Evolutionary conservation across 2,113 vertebrate species (phyloP), one percentile per base, ranked within the genome.

Genomic region (Elephas maximus): DNA sequence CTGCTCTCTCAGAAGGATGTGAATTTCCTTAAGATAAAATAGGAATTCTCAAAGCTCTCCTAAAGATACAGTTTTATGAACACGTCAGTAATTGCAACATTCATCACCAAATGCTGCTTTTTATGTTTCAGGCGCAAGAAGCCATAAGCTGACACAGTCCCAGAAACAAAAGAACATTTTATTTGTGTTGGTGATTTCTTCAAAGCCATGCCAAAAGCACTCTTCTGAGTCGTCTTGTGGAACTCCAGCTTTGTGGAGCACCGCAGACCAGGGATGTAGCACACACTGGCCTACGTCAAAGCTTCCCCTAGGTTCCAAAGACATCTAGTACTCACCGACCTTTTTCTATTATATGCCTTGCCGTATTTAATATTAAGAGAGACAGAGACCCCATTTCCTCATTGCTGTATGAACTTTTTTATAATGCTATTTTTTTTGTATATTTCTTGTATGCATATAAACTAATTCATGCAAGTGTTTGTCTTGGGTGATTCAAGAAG

Each of bases 111-210:
- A 92, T 83, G 84, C 48, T 88, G 62, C 30, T n/a, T 97, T 93
- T 92, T 97, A 6, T 93, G 0, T 96, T 98, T 28, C 92, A 99
- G 99, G 96, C 99, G 99, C 98, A 99, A 99, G 98, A 99, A 99
- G 96, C 99, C 99, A 2, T 99, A 98, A 99, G 18, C 5, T 51
- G 28, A 9, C 5, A 9, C 6, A 1, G 62, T 88, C 37, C 7
- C 18, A 10, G 0, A 67, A 51, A 41, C 0, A 0, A 3, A 81
- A 95, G 92, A 74, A 77, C 23, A 76, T 69, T 94, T 88, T 63
- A 79, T 71, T 69, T 60, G 3, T 76, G 69, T 44, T 81, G 21
- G 37, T 84, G 51, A 84, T 89, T 77, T 92, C 89, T 96, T 81
- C 77, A 85, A 41, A 83, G 76, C 89, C 51, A 12, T 6, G 12